phyloP scores from a whole-genome alignment of 2,888 invertebrate genomes.

The Dryocosmus kuriphilus region DNA sequence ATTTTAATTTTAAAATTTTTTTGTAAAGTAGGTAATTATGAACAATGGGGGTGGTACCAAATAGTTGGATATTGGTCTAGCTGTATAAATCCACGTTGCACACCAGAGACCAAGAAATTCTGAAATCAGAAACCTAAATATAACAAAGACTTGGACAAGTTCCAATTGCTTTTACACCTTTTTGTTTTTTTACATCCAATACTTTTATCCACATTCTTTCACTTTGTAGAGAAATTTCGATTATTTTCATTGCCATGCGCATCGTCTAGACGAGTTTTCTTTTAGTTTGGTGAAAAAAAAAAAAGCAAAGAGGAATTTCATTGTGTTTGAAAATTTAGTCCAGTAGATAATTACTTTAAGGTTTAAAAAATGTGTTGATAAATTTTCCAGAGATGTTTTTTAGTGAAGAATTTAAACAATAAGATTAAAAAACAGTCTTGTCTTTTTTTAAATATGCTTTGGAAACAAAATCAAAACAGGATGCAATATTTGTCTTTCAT shows the following conservation, averaged over 20 bases:
- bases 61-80: slow-evolving; percentile 1
- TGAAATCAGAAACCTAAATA: slow-evolving; percentile 54
- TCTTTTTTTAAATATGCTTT: neutral
- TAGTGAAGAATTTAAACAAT: neutral
- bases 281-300: neutral
- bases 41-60: slow-evolving; percentile 8
- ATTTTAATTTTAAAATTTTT: too few species aligned
- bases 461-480: neutral
- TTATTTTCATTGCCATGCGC: neutral
- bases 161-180: slow-evolving; percentile 55
- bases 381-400: neutral
- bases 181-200: slow-evolving; percentile 43
- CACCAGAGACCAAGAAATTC: slow-evolving; percentile 25
- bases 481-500: neutral
- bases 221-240: slow-evolving; percentile 1
- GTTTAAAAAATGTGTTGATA: neutral
- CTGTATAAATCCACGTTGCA: slow-evolving; percentile 32
- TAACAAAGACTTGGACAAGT: slow-evolving; percentile 57
- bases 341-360: too few species aligned
- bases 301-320: neutral
- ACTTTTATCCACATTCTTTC: slow-evolving; percentile 34
- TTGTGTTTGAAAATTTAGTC: neutral
- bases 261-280: neutral
- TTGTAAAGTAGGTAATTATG: neutral
- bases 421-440: neutral